These are phyloP conservation scores for Cephus pygmeus DNA, from an alignment of 2,888 invertebrate species.

Conservation along the genomic window DNA sequence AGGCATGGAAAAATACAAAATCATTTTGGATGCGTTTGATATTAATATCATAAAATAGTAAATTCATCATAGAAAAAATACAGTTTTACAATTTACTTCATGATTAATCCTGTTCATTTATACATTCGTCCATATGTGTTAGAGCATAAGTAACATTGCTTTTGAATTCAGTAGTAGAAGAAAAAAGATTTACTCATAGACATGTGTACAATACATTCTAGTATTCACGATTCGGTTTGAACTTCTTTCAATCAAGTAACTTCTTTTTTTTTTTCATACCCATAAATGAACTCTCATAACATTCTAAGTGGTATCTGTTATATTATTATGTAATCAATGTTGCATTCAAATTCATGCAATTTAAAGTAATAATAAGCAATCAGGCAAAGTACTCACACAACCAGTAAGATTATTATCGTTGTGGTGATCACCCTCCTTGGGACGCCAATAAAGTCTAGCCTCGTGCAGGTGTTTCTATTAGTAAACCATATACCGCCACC, in stretches of 20 bases:
- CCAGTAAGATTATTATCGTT: slow-evolving; percentile 57
- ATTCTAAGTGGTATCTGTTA: background rate
- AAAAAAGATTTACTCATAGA: background rate
- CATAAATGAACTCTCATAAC: background rate
- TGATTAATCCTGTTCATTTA: background rate
- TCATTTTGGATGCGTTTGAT: background rate
- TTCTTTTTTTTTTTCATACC: background rate
- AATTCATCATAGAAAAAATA: background rate
- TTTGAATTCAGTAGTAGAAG: background rate
- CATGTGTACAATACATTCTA: background rate
- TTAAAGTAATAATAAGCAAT: background rate
- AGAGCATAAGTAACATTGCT: background rate
- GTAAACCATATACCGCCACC: slow-evolving; percentile 60
- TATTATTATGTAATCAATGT: background rate
- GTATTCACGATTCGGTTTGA: background rate
- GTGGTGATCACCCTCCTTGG: slow-evolving; percentile 61
- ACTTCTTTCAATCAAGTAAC: background rate
- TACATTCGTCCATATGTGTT: background rate
- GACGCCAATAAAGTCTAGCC: slow-evolving; percentile 71
- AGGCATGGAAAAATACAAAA: background rate
- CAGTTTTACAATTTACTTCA: background rate
- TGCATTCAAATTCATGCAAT: background rate
- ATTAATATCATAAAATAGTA: background rate
- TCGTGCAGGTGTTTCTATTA: slow-evolving; percentile 74
- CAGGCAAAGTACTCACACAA: slow-evolving; percentile 55